Evolutionary conservation across 1,140 invertebrate genomes (phyloP), one percentile per base, ranked within the genome.

Genomic region (Panonychus citri): DNA sequence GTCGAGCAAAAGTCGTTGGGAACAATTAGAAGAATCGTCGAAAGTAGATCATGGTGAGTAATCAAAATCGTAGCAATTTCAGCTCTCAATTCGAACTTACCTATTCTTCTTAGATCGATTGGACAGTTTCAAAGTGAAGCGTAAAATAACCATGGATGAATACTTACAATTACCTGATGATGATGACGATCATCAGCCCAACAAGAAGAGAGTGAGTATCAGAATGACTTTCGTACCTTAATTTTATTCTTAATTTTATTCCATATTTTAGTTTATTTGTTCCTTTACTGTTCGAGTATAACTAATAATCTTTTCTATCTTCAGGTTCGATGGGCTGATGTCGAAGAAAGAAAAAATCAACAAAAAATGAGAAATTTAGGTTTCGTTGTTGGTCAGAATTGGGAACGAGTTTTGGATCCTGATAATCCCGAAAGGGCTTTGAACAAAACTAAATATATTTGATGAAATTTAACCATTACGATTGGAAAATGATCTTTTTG

Each of bases 271-370:
- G n/a, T n/a, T n/a, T n/a, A n/a, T n/a, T n/a, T n/a, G n/a, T n/a
- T n/a, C n/a, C 5, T 34, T 34, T 7, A 34, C 30, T 34, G 30
- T 34, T 34, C 30, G 30, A 12, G 12, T 7, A 7, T 34, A 7
- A 7, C 30, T 34, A n/a, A n/a, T n/a, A n/a, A n/a, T n/a, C 42
- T 46, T 46, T 17, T 7, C 17, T 24, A 5, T 46, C 24, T 7
- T 46, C 42, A 93, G 88, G 88, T 95, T 59, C 78, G 88, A 57
- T 95, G 89, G 89, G 89, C 89, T n/a, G 89, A 95, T 72, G 75
- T 95, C 63, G 89, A 93, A 74, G 88, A 93, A 70, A 76, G 80
- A 63, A 82, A 82, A 62, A 70, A 83, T 62, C 87, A 91, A 70
- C 80, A 85, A 65, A 84, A 86, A 70, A 82, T 88, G 76, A 78